Evolutionary conservation across 2,888 invertebrate species (phyloP).

Genomic region (Acronicta aceris): DNA sequence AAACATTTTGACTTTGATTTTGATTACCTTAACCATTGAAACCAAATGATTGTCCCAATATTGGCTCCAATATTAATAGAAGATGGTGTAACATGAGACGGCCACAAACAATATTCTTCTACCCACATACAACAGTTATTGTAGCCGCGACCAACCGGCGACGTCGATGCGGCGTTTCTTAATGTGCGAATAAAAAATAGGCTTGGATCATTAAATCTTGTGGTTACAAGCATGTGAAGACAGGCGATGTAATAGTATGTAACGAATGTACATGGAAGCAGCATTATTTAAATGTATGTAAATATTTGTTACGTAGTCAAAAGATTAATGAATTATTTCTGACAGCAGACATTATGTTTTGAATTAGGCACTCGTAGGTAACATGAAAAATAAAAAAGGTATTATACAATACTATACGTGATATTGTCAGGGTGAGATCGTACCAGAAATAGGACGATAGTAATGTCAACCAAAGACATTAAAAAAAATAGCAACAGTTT

Average conservation of each 20-base stretch:
- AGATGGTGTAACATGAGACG: constrained; percentile 58
- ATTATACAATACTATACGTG: neutral
- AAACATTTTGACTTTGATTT: too few relatives aligned
- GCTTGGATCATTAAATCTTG: constrained; percentile 53
- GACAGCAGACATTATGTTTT: constrained; percentile 25
- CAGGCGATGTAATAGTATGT: constrained; percentile 32
- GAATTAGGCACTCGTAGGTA: constrained; percentile 8
- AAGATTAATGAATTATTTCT: constrained; percentile 39
- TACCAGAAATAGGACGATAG: too few relatives aligned
- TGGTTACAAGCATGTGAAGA: constrained; percentile 47
- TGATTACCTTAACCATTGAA: neutral
- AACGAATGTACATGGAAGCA: constrained; percentile 41
- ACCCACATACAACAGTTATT: constrained; percentile 74
- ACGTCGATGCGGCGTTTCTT: constrained; percentile 59
- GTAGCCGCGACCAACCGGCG: constrained; percentile 60
- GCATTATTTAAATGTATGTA: constrained; percentile 51
- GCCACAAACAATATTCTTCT: constrained; percentile 72
- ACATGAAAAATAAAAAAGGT: neutral
- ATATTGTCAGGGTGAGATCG: too few relatives aligned
- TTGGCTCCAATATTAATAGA: constrained; percentile 32
- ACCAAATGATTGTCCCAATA: constrained; percentile 23
- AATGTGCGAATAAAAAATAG: constrained; percentile 74
- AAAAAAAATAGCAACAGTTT: too few relatives aligned
- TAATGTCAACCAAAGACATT: too few relatives aligned
- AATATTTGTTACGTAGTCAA: constrained; percentile 24